A percentile compares a stretch with the other conserved stretches of the same genome.
phyloP scores from a whole-genome alignment of 30 jellyfish, hydroid and myxozoan genomes.

The Thelohanellus kitauei region DNA sequence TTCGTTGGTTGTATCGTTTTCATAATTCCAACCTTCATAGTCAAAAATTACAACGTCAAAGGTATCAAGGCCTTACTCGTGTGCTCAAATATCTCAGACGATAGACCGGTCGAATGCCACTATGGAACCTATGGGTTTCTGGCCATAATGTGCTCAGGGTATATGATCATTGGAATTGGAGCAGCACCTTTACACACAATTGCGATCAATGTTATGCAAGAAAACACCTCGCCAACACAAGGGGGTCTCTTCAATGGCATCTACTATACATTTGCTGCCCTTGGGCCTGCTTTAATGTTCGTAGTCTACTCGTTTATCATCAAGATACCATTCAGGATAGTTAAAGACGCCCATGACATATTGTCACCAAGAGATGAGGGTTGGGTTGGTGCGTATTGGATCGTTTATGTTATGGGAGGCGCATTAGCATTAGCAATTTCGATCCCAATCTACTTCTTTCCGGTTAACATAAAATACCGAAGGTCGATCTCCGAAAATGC shows the following conservation, averaged over 20 bases:
- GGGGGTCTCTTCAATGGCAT: slow-evolving; percentile 38
- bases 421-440: no score
- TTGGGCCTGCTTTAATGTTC: slow-evolving; percentile 78
- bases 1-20: slow-evolving; percentile 28
- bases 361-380: not conserved
- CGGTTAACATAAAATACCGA: no score
- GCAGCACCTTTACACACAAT: slow-evolving; percentile 69
- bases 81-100: slow-evolving; percentile 1
- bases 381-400: not conserved
- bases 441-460: no score
- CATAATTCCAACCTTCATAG: slow-evolving; percentile 28
- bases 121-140: slow-evolving; percentile 1
- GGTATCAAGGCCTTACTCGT: no score
- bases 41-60: no score
- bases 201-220: slow-evolving; percentile 56
- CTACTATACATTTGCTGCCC: slow-evolving; percentile 36
- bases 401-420: not conserved
- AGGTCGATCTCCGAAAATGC: no score
- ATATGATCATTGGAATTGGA: slow-evolving; percentile 42
- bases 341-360: not conserved
- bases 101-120: no score
- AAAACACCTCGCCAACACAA: slow-evolving; percentile 31
- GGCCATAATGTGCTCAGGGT: slow-evolving; percentile 19
- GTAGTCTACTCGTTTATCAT: not conserved
- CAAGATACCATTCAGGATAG: not conserved